A percentile compares a stretch with the other conserved stretches of the same genome.
These are phyloP conservation scores for Sinhomidia bicolor DNA, from an alignment of 2,888 invertebrate species.

Conservation along the genomic window DNA sequence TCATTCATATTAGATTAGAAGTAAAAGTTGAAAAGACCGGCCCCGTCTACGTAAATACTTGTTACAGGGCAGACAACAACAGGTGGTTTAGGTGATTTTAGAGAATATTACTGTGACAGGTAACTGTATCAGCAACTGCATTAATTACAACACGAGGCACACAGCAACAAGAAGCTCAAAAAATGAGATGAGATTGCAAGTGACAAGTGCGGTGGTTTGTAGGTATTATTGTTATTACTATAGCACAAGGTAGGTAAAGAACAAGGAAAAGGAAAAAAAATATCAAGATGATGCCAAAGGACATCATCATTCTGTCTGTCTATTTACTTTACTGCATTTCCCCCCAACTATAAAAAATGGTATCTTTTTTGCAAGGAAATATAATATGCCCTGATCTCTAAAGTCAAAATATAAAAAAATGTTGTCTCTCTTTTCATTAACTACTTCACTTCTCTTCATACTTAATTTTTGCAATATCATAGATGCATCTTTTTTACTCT, in stretches of 20 bases:
- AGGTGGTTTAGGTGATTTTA: conserved; percentile 29
- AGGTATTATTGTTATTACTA: background rate
- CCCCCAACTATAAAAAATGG: conserved; percentile 39
- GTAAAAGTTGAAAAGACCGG: background rate
- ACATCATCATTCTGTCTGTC: conserved; percentile 7
- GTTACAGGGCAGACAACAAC: background rate
- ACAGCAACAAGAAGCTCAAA: conserved; percentile 49
- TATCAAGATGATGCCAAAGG: conserved; percentile 26
- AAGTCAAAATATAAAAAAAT: conserved; percentile 18
- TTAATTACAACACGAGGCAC: conserved; percentile 58
- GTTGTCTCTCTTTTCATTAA: background rate
- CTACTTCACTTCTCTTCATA: too few relatives aligned
- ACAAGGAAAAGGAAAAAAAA: conserved; percentile 34
- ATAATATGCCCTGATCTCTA: background rate
- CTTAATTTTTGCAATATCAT: conserved; percentile 36
- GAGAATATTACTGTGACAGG: conserved; percentile 56
- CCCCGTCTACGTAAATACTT: background rate
- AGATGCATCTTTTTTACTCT: background rate
- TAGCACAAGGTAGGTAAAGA: conserved; percentile 13
- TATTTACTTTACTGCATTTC: conserved; percentile 28
- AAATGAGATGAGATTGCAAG: conserved; percentile 67
- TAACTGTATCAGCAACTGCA: conserved; percentile 64
- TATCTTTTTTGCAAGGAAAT: background rate
- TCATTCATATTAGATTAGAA: background rate
- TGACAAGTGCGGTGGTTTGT: conserved; percentile 34